Base-by-base conservation (phyloP, 2,113 vertebrate species). In the Parus major region DNA sequence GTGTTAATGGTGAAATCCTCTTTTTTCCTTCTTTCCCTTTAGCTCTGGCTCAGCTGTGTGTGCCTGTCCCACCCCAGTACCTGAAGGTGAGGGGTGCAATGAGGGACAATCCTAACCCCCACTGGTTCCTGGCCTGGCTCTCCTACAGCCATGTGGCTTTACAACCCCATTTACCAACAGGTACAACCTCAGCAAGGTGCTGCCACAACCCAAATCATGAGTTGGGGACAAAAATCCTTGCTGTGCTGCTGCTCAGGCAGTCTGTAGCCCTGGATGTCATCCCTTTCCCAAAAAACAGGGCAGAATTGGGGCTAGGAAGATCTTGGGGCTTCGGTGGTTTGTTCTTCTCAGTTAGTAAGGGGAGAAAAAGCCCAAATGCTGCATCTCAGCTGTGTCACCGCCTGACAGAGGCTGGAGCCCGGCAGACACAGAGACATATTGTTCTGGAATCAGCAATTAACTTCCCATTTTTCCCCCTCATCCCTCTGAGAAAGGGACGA, bases 351-450 rank as follows among this genome's bases (percentile, higher is more conserved):
- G 63, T 39, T 80, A 75, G 69, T 12, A 61, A 77, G 70, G n/a
- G 55, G 59, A 71, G 59, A 15, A 33, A 36, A 78, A 65, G 3
- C 21, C 46, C 56, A 55, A 75, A 19, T 7, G 39, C 59, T 28
- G 2, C 0, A 0, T 56, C 55, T 61, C 2, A 0, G 35, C 55
- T 47, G 49, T 57, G 64, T 57, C 0, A 1, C 50, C 0, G 0
- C 8, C 66, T 59, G 78, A 64, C 53, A 78, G 68, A 75, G 76
- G 55, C 9, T 86, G 80, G 44, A 47, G 86, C 73, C 21, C 12
- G 11, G 80, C 83, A 92, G 86, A 61, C 55, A 39, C 10, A 4
- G 55, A 65, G 64, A 55, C 52, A 49, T n/a, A 17, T 49, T 83
- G 76, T 55, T 52, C 83, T 71, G 80, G 41, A 69, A 93, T 46